phyloP scores from a whole-genome alignment of 2,113 vertebrate species.

The Nasalis larvatus region DNA sequence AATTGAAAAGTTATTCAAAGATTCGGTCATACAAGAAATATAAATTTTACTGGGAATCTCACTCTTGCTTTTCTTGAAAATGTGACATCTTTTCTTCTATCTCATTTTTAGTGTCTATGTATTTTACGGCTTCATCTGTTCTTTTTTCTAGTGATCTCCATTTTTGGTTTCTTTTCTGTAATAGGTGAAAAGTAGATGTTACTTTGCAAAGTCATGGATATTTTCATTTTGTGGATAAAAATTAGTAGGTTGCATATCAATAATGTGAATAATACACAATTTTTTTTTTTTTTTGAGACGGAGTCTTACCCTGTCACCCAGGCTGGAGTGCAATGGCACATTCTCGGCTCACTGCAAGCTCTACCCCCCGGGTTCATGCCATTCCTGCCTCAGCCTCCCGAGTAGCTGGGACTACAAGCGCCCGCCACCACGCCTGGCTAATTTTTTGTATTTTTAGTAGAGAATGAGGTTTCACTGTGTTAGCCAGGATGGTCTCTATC shows the following conservation, averaged over 20 bases:
- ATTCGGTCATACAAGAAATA: background rate
- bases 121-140: slow-evolving; percentile 31
- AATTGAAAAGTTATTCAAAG: background rate
- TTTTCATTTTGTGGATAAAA: slow-evolving; percentile 10
- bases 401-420: too few species aligned
- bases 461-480: too few species aligned
- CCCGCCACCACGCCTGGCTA: too few species aligned
- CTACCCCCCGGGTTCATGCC: too few species aligned
- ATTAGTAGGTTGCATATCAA: background rate
- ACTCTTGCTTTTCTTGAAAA: slow-evolving; percentile 70
- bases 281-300: background rate
- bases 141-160: slow-evolving; percentile 69
- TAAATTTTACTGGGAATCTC: slow-evolving; percentile 24
- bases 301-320: too few species aligned
- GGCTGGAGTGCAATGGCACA: too few species aligned
- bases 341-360: too few species aligned
- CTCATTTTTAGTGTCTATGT: slow-evolving; percentile 31
- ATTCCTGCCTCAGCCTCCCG: too few species aligned
- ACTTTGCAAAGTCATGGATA: slow-evolving; percentile 15
- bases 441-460: too few species aligned
- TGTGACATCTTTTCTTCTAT: slow-evolving; percentile 31
- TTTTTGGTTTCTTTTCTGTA: slow-evolving; percentile 84
- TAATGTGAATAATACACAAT: background rate
- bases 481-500: too few species aligned
- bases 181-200: background rate